phyloP scores from a whole-genome alignment of 2,113 vertebrate species.

The Siniperca chuatsi region DNA sequence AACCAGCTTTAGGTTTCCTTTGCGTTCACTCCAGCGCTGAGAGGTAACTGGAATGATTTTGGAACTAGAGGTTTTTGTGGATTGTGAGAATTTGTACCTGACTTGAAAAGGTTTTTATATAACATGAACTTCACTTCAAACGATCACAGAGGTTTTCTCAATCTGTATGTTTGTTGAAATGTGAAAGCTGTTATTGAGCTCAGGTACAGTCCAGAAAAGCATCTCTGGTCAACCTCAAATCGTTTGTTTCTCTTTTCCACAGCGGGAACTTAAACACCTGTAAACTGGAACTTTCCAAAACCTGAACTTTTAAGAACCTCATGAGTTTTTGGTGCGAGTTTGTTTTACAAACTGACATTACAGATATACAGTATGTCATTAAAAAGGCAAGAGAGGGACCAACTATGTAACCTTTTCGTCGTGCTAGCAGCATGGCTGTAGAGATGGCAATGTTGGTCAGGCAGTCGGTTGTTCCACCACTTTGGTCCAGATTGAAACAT shows the following conservation, averaged over 20 bases:
- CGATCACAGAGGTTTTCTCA: neutral
- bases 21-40: too few relatives aligned
- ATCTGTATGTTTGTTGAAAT: neutral
- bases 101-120: neutral
- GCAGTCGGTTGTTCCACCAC: neutral
- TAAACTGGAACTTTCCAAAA: neutral
- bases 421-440: neutral
- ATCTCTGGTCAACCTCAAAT: neutral
- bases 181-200: neutral
- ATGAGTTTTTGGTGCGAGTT: neutral
- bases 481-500: neutral
- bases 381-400: neutral
- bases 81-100: too few relatives aligned
- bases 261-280: neutral
- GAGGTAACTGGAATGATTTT: neutral
- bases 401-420: neutral
- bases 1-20: neutral
- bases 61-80: neutral
- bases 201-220: neutral
- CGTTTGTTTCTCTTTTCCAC: neutral
- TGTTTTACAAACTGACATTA: neutral
- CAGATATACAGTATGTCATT: neutral
- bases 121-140: neutral
- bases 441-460: neutral
- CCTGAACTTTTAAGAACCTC: neutral